Evolutionary conservation across 2,797 vertebrate genomes (phyloP), one percentile per base, ranked within the genome.

Genomic region (Rallus crepitans): DNA sequence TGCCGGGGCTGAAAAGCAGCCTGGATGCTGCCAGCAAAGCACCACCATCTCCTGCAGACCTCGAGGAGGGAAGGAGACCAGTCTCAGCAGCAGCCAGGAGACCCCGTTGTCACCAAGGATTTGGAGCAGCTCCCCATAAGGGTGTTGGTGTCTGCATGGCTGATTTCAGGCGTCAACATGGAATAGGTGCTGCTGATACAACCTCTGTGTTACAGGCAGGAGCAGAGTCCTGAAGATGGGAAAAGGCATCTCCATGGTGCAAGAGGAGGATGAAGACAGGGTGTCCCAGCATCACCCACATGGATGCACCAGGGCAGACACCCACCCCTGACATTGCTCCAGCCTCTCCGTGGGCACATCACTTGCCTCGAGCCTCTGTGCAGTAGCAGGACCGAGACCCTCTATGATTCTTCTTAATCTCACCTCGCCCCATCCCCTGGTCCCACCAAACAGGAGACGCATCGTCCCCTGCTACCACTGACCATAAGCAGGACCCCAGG

Each of bases 1-100:
- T 0, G 0, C 25, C 0, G 1, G 23, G 52, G 78, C 6, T 1
- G 0, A 57, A 80, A 75, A 65, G 7, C 16, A 31, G 7, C 33
- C 53, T 59, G 63, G 42, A 12, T 0, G 1, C 31, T 40, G 39
- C 42, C 11, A 5, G 56, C 47, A 47, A 20, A 47, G 15, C 6
- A 12, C 15, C 7, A 0, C n/a, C 2, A 0, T 30, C 4, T 70
- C 40, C 66, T 56, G 39, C 19, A 50, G 60, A 57, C 5, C 42
- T 33, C 3, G 3, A 52, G 42, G 11, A 64, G 64, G 60, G 35
- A n/a, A 66, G 42, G 28, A 71, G 42, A 19, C 16, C 52, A 39
- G 33, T 1, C 1, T n/a, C n/a, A 6, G 42, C 47, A 17, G 15
- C 2, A 7, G 23, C 3, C 11, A 9, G 91, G 78, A 79, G 57